Evolutionary conservation across 2,113 vertebrate genomes (phyloP).

Genomic region (Puffinus mauretanicus): DNA sequence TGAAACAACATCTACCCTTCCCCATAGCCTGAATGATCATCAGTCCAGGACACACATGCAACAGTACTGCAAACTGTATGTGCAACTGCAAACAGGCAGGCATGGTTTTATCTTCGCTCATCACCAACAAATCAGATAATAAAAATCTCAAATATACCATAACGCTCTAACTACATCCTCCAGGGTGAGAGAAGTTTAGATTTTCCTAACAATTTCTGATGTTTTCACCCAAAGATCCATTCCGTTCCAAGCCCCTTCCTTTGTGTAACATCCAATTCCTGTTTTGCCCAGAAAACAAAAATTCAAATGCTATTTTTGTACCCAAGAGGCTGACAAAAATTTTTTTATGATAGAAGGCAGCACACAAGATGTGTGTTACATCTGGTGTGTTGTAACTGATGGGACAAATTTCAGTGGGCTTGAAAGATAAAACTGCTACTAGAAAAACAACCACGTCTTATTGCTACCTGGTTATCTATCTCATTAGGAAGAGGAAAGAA

Average conservation of each 20-base stretch:
- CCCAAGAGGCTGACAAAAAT: background rate
- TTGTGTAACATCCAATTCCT: background rate
- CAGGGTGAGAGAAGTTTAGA: background rate
- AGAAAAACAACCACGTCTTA: background rate
- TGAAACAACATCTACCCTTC: background rate
- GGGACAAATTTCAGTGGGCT: background rate
- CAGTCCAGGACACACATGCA: background rate
- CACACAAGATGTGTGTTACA: background rate
- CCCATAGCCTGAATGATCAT: accelerated
- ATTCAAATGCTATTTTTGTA: background rate
- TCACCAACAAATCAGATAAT: background rate
- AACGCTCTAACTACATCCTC: background rate
- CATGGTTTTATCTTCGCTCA: background rate
- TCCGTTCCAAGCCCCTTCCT: accelerated
- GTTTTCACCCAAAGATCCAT: background rate
- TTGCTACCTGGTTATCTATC: background rate
- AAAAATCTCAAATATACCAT: background rate
- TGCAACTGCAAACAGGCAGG: background rate
- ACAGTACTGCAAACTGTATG: too few relatives aligned
- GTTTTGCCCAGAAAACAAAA: background rate
- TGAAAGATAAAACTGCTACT: background rate
- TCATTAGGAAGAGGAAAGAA: background rate
- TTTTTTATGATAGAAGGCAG: background rate
- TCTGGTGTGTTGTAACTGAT: background rate
- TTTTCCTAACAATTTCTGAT: background rate